Conservation (phyloP, 2,888 invertebrate species). For the Meteorus cinctellus region DNA sequence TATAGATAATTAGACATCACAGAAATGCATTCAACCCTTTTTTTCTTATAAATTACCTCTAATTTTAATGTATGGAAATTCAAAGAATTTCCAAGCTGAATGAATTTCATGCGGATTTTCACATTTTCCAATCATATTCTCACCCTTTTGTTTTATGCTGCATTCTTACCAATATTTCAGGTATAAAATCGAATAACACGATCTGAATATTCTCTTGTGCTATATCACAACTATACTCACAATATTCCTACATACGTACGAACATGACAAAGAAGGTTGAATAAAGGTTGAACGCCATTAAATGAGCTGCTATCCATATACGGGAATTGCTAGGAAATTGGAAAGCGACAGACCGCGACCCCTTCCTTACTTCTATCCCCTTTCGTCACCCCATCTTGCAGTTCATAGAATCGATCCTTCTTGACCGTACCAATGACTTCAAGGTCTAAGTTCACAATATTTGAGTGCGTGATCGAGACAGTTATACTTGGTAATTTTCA, state of each 20-base stretch:
- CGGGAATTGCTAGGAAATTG: conserved; percentile 67
- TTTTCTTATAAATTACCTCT: no score
- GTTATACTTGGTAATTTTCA: not conserved
- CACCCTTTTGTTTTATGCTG: no score
- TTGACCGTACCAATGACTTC: conserved; percentile 8
- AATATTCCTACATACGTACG: not conserved
- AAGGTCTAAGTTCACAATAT: not conserved
- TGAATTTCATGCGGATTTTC: no score
- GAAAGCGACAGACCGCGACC: conserved; percentile 49
- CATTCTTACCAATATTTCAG: not conserved
- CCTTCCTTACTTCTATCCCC: conserved; percentile 2
- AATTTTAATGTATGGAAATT: no score
- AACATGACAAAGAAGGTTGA: not conserved
- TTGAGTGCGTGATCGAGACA: not conserved
- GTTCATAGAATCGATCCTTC: conserved; percentile 18
- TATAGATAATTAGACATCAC: no score
- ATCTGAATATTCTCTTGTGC: not conserved
- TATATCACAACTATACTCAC: not conserved
- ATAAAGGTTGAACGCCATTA: conserved; percentile 55
- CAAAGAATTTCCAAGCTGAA: no score
- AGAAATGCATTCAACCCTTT: no score
- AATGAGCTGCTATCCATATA: conserved; percentile 31
- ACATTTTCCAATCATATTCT: no score
- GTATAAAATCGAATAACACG: not conserved
- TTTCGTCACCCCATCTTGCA: not conserved